phyloP scores from a whole-genome alignment of 2,888 invertebrate genomes.

The Amorpha juglandis region DNA sequence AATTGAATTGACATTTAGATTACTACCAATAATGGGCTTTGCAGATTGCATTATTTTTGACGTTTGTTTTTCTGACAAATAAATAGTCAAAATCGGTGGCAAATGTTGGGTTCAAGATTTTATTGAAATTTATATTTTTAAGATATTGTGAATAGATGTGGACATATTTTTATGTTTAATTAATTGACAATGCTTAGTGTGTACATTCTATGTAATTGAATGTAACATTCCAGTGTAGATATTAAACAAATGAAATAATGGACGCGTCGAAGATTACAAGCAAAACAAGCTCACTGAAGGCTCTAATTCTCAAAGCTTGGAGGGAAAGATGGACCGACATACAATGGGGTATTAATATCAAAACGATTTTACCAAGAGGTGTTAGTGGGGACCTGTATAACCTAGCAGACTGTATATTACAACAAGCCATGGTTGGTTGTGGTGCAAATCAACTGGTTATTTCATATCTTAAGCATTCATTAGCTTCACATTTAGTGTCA shows the following conservation, averaged over 20 bases:
- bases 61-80: neutral
- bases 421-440: constrained; percentile 96
- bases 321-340: constrained; percentile 97
- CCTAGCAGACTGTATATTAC: constrained; percentile 95
- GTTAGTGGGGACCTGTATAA: constrained; percentile 97
- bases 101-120: neutral
- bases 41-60: neutral
- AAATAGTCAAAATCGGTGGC: too few relatives aligned
- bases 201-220: neutral
- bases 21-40: neutral
- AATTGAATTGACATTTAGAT: neutral
- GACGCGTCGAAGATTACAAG: constrained; percentile 91
- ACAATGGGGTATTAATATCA: constrained; percentile 98
- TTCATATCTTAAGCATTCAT: constrained; percentile 95
- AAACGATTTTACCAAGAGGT: constrained; percentile 94
- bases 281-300: constrained; percentile 92
- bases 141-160: neutral
- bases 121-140: neutral
- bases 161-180: neutral
- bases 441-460: constrained; percentile 96
- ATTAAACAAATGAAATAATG: constrained; percentile 73
- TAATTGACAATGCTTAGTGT: neutral
- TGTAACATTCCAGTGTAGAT: neutral
- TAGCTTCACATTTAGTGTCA: constrained; percentile 95
- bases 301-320: constrained; percentile 94